A percentile compares a stretch with the other conserved stretches of the same genome.
These are phyloP conservation scores for Hyles euphorbiae DNA, from an alignment of 1,140 invertebrate genomes.

Conservation along the genomic window DNA sequence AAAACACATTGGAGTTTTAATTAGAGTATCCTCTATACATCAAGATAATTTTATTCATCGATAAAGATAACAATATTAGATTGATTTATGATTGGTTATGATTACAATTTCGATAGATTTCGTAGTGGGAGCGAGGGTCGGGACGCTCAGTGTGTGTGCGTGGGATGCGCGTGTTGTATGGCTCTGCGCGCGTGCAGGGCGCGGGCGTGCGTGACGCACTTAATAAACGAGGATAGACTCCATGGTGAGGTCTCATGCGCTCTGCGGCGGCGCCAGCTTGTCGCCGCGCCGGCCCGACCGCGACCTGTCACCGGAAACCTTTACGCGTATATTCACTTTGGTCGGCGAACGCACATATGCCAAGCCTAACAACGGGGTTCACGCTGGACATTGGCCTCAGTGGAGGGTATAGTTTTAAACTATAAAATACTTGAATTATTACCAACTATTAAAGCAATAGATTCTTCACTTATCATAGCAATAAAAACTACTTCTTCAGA, in stretches of 20 bases:
- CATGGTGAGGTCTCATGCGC: constrained; percentile 63
- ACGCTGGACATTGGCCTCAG: neutral
- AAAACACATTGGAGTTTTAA: no score
- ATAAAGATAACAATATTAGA: no score
- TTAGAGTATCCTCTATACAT: no score
- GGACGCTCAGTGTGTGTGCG: no score
- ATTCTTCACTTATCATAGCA: no score
- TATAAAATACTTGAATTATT: no score
- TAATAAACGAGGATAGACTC: constrained; percentile 71
- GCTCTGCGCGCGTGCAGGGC: constrained; percentile 8
- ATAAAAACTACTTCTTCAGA: no score
- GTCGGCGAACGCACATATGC: constrained; percentile 14
- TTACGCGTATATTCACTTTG: constrained; percentile 60
- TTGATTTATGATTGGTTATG: no score
- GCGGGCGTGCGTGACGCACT: constrained; percentile 38
- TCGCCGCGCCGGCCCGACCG: constrained; percentile 59
- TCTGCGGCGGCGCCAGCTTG: constrained; percentile 19
- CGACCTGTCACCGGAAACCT: constrained; percentile 60
- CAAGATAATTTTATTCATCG: no score
- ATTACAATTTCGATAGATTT: no score
- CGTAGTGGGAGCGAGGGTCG: neutral
- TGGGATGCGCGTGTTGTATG: constrained; percentile 13
- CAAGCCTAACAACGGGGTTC: neutral
- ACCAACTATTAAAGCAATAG: no score
- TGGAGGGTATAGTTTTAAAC: no score